These are phyloP conservation scores for Ophioderma brevispina DNA, from an alignment of 35 echinoderm and acorn worm species.

Conservation along the genomic window DNA sequence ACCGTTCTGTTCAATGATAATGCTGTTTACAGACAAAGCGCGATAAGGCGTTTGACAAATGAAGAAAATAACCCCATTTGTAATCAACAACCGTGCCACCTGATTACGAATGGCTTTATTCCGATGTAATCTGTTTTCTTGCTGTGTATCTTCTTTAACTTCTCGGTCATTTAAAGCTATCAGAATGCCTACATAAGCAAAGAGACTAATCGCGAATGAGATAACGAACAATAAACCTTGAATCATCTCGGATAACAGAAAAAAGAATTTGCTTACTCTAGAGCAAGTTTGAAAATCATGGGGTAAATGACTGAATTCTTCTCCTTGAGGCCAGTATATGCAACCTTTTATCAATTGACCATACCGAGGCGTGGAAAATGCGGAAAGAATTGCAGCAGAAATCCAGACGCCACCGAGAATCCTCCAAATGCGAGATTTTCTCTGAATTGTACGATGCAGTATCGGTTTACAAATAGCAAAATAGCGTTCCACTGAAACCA, in stretches of 20 bases:
- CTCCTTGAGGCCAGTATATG: neutral
- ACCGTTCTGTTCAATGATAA: neutral
- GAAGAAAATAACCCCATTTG: neutral
- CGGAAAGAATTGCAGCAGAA: neutral
- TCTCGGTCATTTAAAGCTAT: neutral
- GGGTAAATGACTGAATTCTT: no score
- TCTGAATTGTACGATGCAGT: neutral
- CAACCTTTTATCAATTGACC: neutral
- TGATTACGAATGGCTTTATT: neutral
- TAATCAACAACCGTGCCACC: neutral
- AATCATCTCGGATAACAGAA: neutral
- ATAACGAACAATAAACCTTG: neutral
- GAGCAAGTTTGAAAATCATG: no score
- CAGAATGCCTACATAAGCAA: neutral
- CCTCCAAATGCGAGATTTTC: neutral
- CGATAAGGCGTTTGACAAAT: neutral
- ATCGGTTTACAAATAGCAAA: neutral
- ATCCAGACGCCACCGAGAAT: neutral
- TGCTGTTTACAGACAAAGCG: neutral
- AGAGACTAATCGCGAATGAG: neutral
- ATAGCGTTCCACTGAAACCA: neutral
- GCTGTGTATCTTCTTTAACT: neutral
- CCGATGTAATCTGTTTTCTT: neutral
- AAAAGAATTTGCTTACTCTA: no score
- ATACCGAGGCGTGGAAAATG: neutral